phyloP scores from a whole-genome alignment of 2,797 vertebrate species.

The Ambastaia sidthimunki region DNA sequence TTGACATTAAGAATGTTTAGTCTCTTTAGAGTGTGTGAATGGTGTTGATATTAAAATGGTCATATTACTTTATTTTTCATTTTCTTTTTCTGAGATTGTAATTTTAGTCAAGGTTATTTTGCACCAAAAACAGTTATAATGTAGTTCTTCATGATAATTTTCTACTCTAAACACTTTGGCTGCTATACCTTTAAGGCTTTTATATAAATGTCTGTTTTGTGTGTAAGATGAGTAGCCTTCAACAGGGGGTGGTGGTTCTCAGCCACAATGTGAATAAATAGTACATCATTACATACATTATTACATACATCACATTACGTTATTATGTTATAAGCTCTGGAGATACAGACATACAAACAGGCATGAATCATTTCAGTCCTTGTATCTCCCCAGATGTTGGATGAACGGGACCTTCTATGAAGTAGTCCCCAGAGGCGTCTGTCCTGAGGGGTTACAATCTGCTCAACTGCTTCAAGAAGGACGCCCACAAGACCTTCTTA shows the following conservation, averaged over 20 bases:
- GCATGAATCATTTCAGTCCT: neutral
- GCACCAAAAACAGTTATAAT: neutral
- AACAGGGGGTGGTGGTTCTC: conserved; percentile 78
- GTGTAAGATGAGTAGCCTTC: conserved; percentile 60
- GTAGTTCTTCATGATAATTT: neutral
- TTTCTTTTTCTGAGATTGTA: neutral
- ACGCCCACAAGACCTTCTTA: conserved; percentile 79
- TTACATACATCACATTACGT: neutral
- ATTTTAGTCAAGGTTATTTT: neutral
- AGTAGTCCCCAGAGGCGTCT: conserved; percentile 69
- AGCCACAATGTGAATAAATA: conserved; percentile 72
- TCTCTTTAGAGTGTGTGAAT: neutral
- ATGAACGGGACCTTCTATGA: conserved; percentile 68
- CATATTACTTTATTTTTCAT: neutral
- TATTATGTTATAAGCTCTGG: neutral
- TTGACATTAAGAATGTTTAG: neutral
- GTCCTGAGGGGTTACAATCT: conserved; percentile 73
- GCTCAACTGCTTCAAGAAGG: conserved; percentile 80
- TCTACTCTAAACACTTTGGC: neutral
- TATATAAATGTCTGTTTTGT: too few relatives aligned
- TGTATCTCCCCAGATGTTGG: conserved; percentile 70
- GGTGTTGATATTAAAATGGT: neutral
- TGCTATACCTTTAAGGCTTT: too few relatives aligned
- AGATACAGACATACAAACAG: neutral
- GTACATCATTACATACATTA: too few relatives aligned